Evolutionary conservation across 2,888 invertebrate genomes (phyloP), one percentile per base, ranked within the genome.

Genomic region (Notocelia uddmanniana): DNA sequence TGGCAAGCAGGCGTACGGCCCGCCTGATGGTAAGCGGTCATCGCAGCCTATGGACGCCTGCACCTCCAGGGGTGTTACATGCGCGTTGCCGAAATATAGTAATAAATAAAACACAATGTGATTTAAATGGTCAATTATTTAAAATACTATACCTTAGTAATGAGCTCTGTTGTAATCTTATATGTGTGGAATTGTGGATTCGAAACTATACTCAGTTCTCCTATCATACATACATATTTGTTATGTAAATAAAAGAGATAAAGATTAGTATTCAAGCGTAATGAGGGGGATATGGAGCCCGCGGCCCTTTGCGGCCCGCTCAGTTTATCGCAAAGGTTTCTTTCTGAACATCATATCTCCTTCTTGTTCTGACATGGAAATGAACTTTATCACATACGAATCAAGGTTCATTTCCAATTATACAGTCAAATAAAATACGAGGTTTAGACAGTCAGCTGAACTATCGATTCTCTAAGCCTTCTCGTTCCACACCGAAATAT

Each of bases 251-350:
- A 57, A 15, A 41, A 5, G 41, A 41, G 41, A 15, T 15, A 41
- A 48, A 37, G 48, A 48, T 63, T 48, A 48, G 48, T 62, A 62
- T 41, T n/a, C 37, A 34, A 13, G 54, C 55, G 55, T 41, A 59
- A 54, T 60, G 37, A 63, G 31, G 19, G 19, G 21, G 31, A 55
- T 37, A 62, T 34, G 18, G 41, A 45, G n/a, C 55, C 31, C 62
- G 34, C 69, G 57, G 55, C 13, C 60, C 11, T 62, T 45, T 11
- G 11, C n/a, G 31, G 34, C 9, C n/a, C 18, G 34, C 21, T 50
- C 48, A 63, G 31, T 55, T 55, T 69, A 69, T 69, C 55, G 31
- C 45, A 18, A 31, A 6, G 31, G 21, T 19, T 31, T 31, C 48
- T 50, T 50, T 48, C 11, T 2, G 18, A 62, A 48, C 62, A 26